Evolutionary conservation across 2,797 vertebrate genomes (phyloP), one percentile per base, ranked within the genome.

Genomic region (Intellagama lesueurii): DNA sequence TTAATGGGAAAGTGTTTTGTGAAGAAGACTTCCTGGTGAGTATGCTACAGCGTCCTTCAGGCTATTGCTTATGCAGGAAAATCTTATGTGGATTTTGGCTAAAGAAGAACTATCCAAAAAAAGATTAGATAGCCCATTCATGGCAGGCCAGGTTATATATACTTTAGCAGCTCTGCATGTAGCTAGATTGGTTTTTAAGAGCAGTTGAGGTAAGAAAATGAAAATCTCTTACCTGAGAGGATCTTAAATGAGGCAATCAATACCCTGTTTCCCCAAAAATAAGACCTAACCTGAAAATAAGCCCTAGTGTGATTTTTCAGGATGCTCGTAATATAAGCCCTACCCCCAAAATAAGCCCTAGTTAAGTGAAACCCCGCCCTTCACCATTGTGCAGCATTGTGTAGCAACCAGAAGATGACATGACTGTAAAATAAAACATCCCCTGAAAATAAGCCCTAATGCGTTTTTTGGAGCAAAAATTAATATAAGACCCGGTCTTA

Each of bases 11-110:
- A 94, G 99, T 99, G 89, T 99, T 98, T 95, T 99, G 99, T 92
- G 99, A 99, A 96, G 99, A 99, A 95, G 99, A 99, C 95, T 99
- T 99, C 94, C 97, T 99, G 98, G 99, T 99, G 96, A 98, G 98
- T 89, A 0, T 28, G 44, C 40, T 52, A 14, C 0, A 12, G 69
- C 30, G 16, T 81, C 28, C 72, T 79, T 73, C 64, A 22, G 80
- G 32, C 26, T 30, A 5, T 0, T 60, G 11, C 83, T 88, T 76
- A 14, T 30, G 24, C 44, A 69, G 60, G 32, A n/a, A 80, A 30
- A 44, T 14, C 8, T 14, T 32, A 47, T 44, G 52, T 72, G 5
- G 26, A 11, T 1, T 1, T 2, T 44, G 72, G 19, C 60, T 30
- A 86, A 56, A 81, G 85, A 28, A 3, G 9, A 7, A 2, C 17